Conservation (phyloP, 2,888 invertebrate species). For the Tachystola acroxantha region DNA sequence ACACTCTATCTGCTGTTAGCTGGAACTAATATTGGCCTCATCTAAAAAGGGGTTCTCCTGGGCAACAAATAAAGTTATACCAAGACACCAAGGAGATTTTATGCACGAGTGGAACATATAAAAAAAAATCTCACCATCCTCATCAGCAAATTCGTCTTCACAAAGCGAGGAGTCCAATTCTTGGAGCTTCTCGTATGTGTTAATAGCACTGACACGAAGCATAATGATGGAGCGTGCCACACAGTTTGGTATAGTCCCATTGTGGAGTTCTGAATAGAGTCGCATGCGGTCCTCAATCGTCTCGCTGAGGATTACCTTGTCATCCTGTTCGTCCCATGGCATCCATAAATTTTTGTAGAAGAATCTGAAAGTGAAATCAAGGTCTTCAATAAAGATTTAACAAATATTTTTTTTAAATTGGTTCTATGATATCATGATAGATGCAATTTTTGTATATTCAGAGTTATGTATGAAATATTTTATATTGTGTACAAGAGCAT, state of each 20-base stretch:
- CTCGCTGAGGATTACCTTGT: slow-evolving; percentile 71
- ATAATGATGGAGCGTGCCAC: slow-evolving; percentile 49
- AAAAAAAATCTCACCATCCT: slow-evolving; percentile 66
- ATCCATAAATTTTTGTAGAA: slow-evolving; percentile 82
- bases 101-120: no score
- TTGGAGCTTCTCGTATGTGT: slow-evolving; percentile 54
- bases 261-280: slow-evolving; percentile 63
- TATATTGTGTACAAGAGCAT: no score
- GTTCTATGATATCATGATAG: no score
- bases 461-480: no score
- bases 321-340: slow-evolving; percentile 84
- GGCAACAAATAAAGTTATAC: no score
- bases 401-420: no score
- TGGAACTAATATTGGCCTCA: no score
- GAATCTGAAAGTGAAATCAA: slow-evolving; percentile 61
- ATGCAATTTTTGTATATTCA: no score
- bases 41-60: no score
- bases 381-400: no score
- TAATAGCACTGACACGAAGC: slow-evolving; percentile 57
- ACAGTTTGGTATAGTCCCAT: slow-evolving; percentile 53
- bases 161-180: slow-evolving; percentile 61
- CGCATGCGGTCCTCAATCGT: slow-evolving; percentile 68
- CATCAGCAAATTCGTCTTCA: slow-evolving; percentile 56
- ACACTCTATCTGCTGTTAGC: no score
- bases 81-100: no score